Conservation (phyloP, 2,888 invertebrate genomes). For the Mycogona germanica region DNA sequence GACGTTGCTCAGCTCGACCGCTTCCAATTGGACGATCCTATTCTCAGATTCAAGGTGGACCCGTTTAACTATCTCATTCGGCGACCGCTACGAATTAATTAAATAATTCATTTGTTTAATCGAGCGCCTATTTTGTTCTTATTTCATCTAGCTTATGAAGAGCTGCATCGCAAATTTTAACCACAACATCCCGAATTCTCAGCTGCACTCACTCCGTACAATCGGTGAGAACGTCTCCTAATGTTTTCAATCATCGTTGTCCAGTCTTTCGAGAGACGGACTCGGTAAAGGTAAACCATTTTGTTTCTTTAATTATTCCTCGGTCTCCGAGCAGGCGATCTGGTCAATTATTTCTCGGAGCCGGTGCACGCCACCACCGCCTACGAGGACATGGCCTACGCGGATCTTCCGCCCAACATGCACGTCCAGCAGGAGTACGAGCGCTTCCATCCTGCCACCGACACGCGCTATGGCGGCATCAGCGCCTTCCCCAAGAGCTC, state of each 20-base stretch:
- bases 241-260: background rate
- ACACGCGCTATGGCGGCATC: conserved; percentile 56
- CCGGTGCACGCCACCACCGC: conserved; percentile 57
- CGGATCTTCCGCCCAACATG: conserved; percentile 69
- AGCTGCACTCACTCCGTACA: background rate
- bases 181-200: conserved; percentile 3
- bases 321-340: conserved; percentile 43
- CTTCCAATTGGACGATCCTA: background rate
- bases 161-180: background rate
- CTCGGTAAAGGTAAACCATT: conserved; percentile 26
- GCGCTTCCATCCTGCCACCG: conserved; percentile 69
- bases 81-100: background rate
- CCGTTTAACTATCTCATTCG: background rate
- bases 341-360: conserved; percentile 56
- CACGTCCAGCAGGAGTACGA: conserved; percentile 68
- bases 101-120: background rate
- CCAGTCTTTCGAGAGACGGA: background rate
- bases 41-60: background rate
- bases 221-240: background rate
- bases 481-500: conserved; percentile 77
- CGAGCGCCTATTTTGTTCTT: background rate
- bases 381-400: conserved; percentile 53
- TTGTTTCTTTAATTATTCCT: background rate
- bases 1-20: too few relatives aligned
- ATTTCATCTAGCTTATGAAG: background rate